Conservation (phyloP, 2,113 vertebrate species). For the rat (Rattus norvegicus) region GRCr8 NC_086036.1:33087001-33087500, state of each 20-base stretch:
- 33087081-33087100: not conserved
- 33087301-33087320: not conserved
- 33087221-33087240: not conserved
- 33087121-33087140: not conserved
- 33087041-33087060: not conserved
- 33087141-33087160: not conserved
- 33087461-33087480: not conserved
- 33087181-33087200: not conserved
- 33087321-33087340: conserved; percentile 17
- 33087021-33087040: not conserved
- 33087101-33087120: not conserved
- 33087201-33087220: not conserved
- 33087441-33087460: not conserved
- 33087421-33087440: not conserved
- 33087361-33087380: not conserved
- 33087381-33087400: not conserved
- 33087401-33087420: not conserved
- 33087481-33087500: not conserved
- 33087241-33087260: not conserved
- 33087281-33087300: not conserved
- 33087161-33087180: not conserved
- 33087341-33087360: not conserved
- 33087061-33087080: not conserved
- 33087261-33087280: not conserved
- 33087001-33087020: not conserved